Evolutionary conservation across 2,888 invertebrate genomes (phyloP), one percentile per base, ranked within the genome.

Genomic region (Saturnia pavonia): DNA sequence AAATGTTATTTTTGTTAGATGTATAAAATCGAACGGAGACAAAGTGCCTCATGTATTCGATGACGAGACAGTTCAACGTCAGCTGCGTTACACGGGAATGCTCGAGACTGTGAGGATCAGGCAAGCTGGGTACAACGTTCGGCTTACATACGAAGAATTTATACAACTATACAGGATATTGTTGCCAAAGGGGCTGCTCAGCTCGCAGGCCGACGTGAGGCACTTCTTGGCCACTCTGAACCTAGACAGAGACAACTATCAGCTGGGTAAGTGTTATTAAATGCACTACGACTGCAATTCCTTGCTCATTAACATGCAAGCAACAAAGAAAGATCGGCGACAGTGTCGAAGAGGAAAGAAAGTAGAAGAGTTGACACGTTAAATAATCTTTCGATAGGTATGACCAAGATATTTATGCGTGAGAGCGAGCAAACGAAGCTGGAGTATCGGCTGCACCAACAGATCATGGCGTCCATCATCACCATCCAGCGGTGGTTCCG

Each of bases 21-120:
- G 99, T 88, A 99, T 99, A 87, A 99, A 99, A 92, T 98, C 98
- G 70, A 99, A 99, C 89, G 96, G 97, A 72, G 97, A 98, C 77
- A 99, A 99, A 95, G 96, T 97, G 74, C 96, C 99, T 0, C 98
- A 98, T 86, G 96, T 96, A 77, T 99, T 99, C 90, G 98, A 99
- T 88, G 98, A 99, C 81, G 97, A 98, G 74, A 97, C 98, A 0
- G 98, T 99, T 12, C 97, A 98, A 82, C 94, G 98, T 69, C 95
- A 95, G 75, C 94, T 99, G 72, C 95, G 99, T 14, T 99, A 99
- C 90, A 99, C 99, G 0, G 99, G 99, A 74, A 99, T 99, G 99
- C 86, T 99, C 81, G 99, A 99, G 86, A 99, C 99, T 0, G 99
- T 99, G 19, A 94, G 98, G 78, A 99, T 99, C 75, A 94, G 99